These are phyloP conservation scores for Cryptotermes secundus DNA, from an alignment of 1,140 invertebrate species.

Conservation along the genomic window DNA sequence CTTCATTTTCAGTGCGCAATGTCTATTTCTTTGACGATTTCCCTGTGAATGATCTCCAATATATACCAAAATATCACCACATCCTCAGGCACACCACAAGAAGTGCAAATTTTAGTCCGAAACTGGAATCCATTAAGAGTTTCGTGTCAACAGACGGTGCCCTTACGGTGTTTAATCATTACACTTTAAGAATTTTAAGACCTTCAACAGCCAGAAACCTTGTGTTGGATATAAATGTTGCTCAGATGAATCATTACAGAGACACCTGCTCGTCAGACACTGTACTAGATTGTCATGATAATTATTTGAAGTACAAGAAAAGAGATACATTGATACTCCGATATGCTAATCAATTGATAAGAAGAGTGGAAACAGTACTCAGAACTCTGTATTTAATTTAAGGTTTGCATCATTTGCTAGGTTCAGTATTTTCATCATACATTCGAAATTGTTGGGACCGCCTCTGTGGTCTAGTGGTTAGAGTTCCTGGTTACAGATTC, in stretches of 20 bases:
- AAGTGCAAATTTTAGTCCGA: constrained; percentile 58
- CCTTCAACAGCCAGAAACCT: constrained; percentile 54
- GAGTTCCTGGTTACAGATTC: too few relatives aligned
- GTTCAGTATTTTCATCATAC: too few relatives aligned
- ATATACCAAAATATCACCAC: constrained; percentile 40
- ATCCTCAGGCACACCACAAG: constrained; percentile 45
- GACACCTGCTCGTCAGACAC: constrained; percentile 41
- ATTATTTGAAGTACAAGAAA: constrained; percentile 22
- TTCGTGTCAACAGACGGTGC: constrained; percentile 64
- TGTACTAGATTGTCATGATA: constrained; percentile 26
- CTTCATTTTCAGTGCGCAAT: constrained; percentile 64
- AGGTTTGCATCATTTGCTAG: too few relatives aligned
- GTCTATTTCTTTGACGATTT: constrained; percentile 61
- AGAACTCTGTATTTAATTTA: neutral
- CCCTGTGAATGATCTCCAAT: constrained; percentile 17
- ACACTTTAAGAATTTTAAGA: constrained; percentile 61
- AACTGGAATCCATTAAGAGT: constrained; percentile 69
- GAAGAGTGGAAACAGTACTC: constrained; percentile 5
- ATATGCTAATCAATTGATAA: constrained; percentile 14
- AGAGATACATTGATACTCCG: constrained; percentile 1
- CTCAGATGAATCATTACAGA: constrained; percentile 62
- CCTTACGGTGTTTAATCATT: constrained; percentile 73
- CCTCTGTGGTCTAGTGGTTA: too few relatives aligned
- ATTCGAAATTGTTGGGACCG: too few relatives aligned
- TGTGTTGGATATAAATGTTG: constrained; percentile 51